Base-by-base conservation (phyloP, 2,113 vertebrate genomes). In the Otus sunia region DNA sequence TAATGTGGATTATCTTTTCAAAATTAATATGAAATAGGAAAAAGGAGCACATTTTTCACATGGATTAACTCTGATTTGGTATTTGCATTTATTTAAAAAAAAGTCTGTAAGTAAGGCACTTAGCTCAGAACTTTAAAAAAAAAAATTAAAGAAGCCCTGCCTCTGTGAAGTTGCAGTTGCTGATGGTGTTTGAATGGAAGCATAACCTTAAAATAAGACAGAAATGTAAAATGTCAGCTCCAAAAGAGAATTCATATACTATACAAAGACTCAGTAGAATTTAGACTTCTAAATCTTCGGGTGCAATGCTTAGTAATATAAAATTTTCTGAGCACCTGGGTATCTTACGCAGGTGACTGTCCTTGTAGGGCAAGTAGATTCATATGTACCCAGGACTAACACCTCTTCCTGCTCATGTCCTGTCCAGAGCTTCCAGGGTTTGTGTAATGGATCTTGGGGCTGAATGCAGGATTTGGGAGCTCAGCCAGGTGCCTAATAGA, bases 401-500 rank as follows among this genome's bases (percentile, higher is more conserved):
- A 15, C 19, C 39, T 75, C 73, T 50, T 41, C n/a, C 34, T 87
- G 49, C 27, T 53, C 14, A 3, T 11, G 23, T 66, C 39, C 53
- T 11, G 23, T 66, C 36, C 49, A 60, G 43, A 82, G 36, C 56
- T 71, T 60, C 36, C 77, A 90, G 56, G 60, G 37, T 87, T 84
- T 87, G 80, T 3, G 2, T 49, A 68, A 78, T 30, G 22, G 60
- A 47, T 36, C 49, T 17, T 19, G 39, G 60, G 49, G 58, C 58
- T 2, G 8, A 58, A 66, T 2, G 14, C 41, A 72, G 90, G 66
- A 68, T 60, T 87, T 1, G 4, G 90, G 92, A 91, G 58, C 85
- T 94, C 90, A 79, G 81, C 84, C 90, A 96, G 78, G 81, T 76
- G 41, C 64, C 58, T 90, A 64, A 75, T 36, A 95, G 49, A 82